Evolutionary conservation across 2,888 invertebrate species (phyloP).

Genomic region (Cantharis rufa): DNA sequence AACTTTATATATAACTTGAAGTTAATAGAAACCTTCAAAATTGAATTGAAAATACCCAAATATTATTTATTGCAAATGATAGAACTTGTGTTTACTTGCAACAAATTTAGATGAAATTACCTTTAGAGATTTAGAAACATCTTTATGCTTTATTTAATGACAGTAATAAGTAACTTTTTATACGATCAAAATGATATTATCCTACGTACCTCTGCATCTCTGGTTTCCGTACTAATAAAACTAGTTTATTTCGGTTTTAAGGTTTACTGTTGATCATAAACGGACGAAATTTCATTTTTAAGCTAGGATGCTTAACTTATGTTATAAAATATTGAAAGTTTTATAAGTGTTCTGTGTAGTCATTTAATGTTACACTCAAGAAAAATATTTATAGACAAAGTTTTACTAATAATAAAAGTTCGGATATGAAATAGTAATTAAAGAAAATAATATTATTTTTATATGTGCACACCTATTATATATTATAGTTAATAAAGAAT

Average conservation of each 20-base stretch:
- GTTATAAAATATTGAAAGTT: constrained; percentile 8
- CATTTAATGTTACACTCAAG: background rate
- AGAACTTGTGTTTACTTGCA: background rate
- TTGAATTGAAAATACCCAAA: background rate
- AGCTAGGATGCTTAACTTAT: constrained; percentile 23
- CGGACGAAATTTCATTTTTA: constrained; percentile 26
- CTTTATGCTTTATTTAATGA: background rate
- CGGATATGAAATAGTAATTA: background rate
- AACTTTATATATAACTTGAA: background rate
- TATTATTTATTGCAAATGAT: background rate
- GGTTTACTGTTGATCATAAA: constrained; percentile 27
- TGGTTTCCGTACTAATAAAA: constrained; percentile 25
- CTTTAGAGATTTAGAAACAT: background rate
- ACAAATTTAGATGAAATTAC: background rate
- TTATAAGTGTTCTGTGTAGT: constrained; percentile 1
- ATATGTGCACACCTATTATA: background rate
- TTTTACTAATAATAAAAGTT: background rate
- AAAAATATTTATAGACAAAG: background rate
- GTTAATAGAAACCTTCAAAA: background rate
- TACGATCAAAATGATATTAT: background rate
- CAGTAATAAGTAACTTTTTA: background rate
- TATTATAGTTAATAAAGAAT: background rate
- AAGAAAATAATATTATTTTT: background rate
- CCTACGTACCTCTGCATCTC: background rate
- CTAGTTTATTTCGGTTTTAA: constrained; percentile 28